These are phyloP conservation scores for Lates japonicus DNA, from an alignment of 2,797 vertebrate genomes.

Conservation along the genomic window DNA sequence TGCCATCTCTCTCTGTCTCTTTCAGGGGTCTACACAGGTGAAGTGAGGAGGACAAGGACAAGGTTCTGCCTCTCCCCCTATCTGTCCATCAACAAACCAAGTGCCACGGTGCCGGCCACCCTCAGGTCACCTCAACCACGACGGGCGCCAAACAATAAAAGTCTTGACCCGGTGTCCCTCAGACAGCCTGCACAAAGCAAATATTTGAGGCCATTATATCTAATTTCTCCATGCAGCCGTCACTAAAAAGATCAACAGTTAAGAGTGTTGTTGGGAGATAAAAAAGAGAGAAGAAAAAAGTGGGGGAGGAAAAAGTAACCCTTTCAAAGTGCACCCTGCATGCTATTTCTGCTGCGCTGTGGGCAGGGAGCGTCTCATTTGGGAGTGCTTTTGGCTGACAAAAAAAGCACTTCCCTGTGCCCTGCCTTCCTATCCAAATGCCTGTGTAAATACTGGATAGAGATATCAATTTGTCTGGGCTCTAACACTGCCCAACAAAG, in stretches of 20 bases:
- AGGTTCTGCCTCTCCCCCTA: conserved; percentile 60
- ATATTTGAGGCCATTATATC: conserved; percentile 83
- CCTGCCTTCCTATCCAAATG: conserved; percentile 76
- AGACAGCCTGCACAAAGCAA: conserved; percentile 75
- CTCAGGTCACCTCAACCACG: conserved; percentile 73
- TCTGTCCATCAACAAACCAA: conserved; percentile 68
- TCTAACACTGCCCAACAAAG: conserved; percentile 73
- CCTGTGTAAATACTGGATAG: conserved; percentile 83
- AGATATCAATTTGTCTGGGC: conserved; percentile 82
- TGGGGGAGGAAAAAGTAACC: conserved; percentile 73
- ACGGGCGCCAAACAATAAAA: conserved; percentile 73
- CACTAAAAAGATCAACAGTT: conserved; percentile 72
- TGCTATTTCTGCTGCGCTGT: conserved; percentile 85
- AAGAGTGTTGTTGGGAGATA: conserved; percentile 67
- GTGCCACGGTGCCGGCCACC: conserved; percentile 75
- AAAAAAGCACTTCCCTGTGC: conserved; percentile 81
- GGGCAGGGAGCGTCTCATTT: conserved; percentile 87
- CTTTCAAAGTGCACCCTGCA: conserved; percentile 78
- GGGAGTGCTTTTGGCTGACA: conserved; percentile 76
- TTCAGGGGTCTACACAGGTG: conserved; percentile 62
- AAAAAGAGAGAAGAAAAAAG: conserved; percentile 64
- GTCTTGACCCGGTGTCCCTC: conserved; percentile 62
- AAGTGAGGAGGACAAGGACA: conserved; percentile 73
- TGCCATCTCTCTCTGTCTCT: conserved; percentile 64
- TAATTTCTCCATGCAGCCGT: conserved; percentile 69